These are phyloP conservation scores for Nasonia longicornis DNA, from an alignment of 1,140 invertebrate species.

Conservation along the genomic window DNA sequence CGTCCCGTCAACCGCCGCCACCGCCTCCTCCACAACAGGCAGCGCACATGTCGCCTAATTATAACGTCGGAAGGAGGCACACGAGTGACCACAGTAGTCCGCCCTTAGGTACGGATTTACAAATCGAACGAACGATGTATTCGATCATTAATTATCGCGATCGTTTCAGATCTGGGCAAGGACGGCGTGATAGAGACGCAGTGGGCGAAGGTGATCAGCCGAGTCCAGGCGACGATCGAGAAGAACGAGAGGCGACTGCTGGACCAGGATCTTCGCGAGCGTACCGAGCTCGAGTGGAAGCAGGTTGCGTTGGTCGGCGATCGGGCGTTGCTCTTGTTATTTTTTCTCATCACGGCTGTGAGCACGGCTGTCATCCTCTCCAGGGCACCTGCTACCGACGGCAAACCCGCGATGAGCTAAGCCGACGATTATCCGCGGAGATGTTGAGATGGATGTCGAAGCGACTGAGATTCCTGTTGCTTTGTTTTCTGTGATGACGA, in stretches of 20 bases:
- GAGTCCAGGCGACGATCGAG: constrained; percentile 80
- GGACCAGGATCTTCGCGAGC: constrained; percentile 77
- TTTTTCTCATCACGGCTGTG: constrained; percentile 76
- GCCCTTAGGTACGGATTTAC: constrained; percentile 52
- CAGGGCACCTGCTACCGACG: constrained; percentile 66
- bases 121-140: constrained; percentile 7
- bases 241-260: constrained; percentile 76
- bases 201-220: constrained; percentile 74
- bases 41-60: constrained; percentile 56
- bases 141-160: constrained; percentile 3
- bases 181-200: constrained; percentile 72
- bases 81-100: constrained; percentile 56
- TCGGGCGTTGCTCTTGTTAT: constrained; percentile 76
- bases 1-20: constrained; percentile 11
- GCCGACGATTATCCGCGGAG: not conserved
- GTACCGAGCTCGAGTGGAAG: constrained; percentile 81
- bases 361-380: constrained; percentile 76
- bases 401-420: constrained; percentile 3
- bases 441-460: not conserved
- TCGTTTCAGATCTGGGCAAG: constrained; percentile 53
- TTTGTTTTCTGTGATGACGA: not conserved
- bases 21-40: constrained; percentile 17
- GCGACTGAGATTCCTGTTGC: not conserved
- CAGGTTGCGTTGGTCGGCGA: constrained; percentile 81
- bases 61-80: constrained; percentile 50